phyloP scores from a whole-genome alignment of 2,888 invertebrate genomes.

The Macroteleia sp. region DNA sequence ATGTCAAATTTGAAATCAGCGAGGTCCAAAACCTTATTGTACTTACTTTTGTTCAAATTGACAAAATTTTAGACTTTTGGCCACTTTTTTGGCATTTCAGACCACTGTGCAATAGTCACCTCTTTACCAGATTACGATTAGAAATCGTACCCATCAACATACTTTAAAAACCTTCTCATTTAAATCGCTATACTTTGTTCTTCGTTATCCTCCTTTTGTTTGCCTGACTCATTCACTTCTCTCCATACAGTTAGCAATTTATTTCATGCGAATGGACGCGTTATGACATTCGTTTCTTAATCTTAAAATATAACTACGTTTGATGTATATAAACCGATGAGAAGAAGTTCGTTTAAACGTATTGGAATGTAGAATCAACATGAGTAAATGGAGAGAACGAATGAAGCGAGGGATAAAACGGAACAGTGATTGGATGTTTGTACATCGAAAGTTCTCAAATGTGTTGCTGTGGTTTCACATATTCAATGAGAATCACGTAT shows the following conservation, averaged over 20 bases:
- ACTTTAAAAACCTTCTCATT: too few relatives aligned
- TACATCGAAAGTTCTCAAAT: slow-evolving; percentile 21
- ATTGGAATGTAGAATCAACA: slow-evolving; percentile 39
- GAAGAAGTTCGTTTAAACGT: slow-evolving; percentile 30
- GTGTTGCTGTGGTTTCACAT: slow-evolving; percentile 11
- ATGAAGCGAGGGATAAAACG: neutral
- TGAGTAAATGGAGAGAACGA: neutral
- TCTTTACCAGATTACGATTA: too few relatives aligned
- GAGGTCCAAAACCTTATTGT: too few relatives aligned
- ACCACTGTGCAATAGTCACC: too few relatives aligned
- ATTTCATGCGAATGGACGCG: slow-evolving; percentile 41
- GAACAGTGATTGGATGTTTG: slow-evolving; percentile 25
- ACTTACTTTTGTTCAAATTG: too few relatives aligned
- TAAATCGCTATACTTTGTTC: too few relatives aligned
- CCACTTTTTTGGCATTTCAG: too few relatives aligned
- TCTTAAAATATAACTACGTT: slow-evolving; percentile 43
- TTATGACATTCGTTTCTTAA: slow-evolving; percentile 42
- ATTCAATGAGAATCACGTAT: slow-evolving; percentile 8
- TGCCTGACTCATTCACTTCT: too few relatives aligned
- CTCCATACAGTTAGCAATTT: slow-evolving; percentile 48
- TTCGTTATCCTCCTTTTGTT: too few relatives aligned
- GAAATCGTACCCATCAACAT: too few relatives aligned
- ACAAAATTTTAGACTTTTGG: too few relatives aligned
- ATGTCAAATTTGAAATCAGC: too few relatives aligned
- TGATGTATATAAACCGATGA: slow-evolving; percentile 22